phyloP scores from a whole-genome alignment of 2,797 vertebrate genomes.

The Cossypha caffra region DNA sequence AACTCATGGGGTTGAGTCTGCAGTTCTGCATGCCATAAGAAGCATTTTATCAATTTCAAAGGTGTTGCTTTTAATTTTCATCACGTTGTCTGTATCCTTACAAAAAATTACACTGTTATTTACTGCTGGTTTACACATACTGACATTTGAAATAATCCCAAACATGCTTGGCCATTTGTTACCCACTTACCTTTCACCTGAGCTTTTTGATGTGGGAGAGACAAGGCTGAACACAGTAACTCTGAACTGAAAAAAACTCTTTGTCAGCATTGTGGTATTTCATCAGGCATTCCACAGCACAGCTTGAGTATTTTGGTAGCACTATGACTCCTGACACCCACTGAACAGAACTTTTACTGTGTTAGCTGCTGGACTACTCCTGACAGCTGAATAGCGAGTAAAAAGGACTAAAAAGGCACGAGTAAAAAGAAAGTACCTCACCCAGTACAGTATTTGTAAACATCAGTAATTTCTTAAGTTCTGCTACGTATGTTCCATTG shows the following conservation, averaged over 20 bases:
- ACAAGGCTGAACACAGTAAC: not conserved
- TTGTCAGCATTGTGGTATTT: fast-evolving
- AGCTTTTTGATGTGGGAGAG: not conserved
- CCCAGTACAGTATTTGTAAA: not conserved
- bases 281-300: fast-evolving
- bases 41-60: not conserved
- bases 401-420: no score
- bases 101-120: not conserved
- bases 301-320: not conserved
- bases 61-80: not conserved
- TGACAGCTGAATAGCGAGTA: not conserved
- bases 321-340: not conserved
- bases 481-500: not conserved
- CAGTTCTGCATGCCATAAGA: not conserved
- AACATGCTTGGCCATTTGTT: not conserved
- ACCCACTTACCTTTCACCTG: not conserved
- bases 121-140: not conserved
- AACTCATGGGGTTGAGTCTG: not conserved
- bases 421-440: not conserved
- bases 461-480: not conserved
- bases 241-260: not conserved
- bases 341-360: not conserved
- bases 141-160: not conserved
- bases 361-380: not conserved
- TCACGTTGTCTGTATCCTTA: not conserved